A percentile compares a stretch with the other conserved stretches of the same genome.
These are phyloP conservation scores for Heterodera carotae DNA, from an alignment of 1,140 invertebrate species.

Conservation along the genomic window DNA sequence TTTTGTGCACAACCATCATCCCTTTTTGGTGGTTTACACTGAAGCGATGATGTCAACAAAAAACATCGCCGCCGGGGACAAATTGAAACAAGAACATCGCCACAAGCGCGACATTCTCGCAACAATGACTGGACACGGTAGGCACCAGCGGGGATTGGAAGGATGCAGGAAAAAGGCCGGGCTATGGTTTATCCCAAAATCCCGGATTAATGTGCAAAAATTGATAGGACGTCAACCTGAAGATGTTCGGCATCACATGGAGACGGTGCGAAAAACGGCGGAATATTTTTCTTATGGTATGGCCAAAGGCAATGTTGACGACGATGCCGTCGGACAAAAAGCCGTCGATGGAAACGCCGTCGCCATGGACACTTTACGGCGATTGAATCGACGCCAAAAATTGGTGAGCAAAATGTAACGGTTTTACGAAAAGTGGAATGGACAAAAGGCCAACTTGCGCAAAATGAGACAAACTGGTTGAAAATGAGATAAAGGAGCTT, in stretches of 20 bases:
- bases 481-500: too few relatives aligned
- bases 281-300: conserved; percentile 31
- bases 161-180: too few relatives aligned
- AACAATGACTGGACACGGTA: conserved; percentile 1
- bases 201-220: too few relatives aligned
- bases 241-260: conserved; percentile 13
- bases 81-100: neutral
- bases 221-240: too few relatives aligned
- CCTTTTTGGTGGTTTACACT: conserved; percentile 27
- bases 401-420: neutral
- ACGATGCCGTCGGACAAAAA: neutral
- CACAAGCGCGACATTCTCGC: neutral
- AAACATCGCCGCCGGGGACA: neutral
- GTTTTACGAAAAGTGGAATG: neutral
- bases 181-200: too few relatives aligned
- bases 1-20: conserved; percentile 14
- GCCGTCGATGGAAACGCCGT: neutral
- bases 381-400: conserved; percentile 13
- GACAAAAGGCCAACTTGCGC: too few relatives aligned
- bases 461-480: too few relatives aligned
- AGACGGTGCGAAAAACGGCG: conserved; percentile 15
- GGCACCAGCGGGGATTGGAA: too few relatives aligned
- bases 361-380: neutral
- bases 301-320: conserved; percentile 10
- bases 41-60: neutral